phyloP scores from a whole-genome alignment of 2,888 invertebrate genomes.

The Macaria liturata region DNA sequence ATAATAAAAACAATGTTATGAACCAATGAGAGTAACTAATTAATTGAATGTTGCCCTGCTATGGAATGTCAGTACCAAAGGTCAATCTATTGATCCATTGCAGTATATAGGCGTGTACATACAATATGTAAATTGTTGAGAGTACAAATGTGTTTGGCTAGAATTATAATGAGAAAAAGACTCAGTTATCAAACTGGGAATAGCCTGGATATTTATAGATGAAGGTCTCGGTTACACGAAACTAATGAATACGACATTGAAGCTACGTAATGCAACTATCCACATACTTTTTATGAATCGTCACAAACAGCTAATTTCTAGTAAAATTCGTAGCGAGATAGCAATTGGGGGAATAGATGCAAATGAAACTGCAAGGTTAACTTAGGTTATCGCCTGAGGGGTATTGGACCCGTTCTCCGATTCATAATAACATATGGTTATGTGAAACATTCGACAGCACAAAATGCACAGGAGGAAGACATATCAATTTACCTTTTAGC shows the following conservation, averaged over 20 bases:
- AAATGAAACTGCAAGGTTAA: conserved; percentile 51
- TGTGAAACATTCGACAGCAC: neutral
- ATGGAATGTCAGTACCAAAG: conserved; percentile 38
- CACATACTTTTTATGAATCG: conserved; percentile 24
- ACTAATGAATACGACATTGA: conserved; percentile 61
- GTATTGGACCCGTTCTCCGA: conserved; percentile 1
- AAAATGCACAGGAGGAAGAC: neutral
- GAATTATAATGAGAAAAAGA: conserved; percentile 24
- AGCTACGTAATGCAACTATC: conserved; percentile 32
- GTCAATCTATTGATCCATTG: conserved; percentile 41
- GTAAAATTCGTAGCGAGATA: conserved; percentile 11
- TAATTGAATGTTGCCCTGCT: conserved; percentile 14
- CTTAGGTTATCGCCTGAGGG: conserved; percentile 34
- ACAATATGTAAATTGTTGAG: neutral
- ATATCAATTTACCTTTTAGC: conserved; percentile 77
- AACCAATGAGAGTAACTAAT: neutral
- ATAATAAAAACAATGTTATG: conserved; percentile 2
- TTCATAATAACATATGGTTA: conserved; percentile 8
- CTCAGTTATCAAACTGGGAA: conserved; percentile 42
- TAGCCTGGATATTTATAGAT: conserved; percentile 66
- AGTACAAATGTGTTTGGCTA: conserved; percentile 1
- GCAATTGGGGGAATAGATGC: conserved; percentile 21
- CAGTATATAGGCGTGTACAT: conserved; percentile 14
- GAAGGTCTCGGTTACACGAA: conserved; percentile 70
- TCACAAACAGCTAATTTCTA: conserved; percentile 12